phyloP scores from a whole-genome alignment of 2,888 invertebrate species.

The Ophraella communa region DNA sequence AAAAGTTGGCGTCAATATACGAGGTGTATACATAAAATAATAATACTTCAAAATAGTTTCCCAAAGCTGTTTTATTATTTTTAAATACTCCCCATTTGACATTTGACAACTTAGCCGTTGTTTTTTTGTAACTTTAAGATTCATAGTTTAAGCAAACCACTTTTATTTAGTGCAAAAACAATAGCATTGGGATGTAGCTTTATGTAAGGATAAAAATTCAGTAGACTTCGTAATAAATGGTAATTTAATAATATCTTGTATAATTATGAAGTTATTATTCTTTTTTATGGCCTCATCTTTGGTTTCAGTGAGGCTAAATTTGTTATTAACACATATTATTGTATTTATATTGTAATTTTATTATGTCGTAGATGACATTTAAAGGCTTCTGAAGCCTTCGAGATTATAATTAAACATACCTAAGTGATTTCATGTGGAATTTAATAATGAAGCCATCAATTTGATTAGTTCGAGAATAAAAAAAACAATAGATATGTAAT shows the following conservation, averaged over 20 bases:
- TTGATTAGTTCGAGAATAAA: not conserved
- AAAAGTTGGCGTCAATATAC: too few species aligned
- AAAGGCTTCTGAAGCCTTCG: conserved; percentile 10
- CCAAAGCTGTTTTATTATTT: too few species aligned
- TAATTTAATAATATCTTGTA: not conserved
- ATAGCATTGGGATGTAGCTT: not conserved
- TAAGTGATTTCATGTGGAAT: not conserved
- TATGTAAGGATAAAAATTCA: not conserved
- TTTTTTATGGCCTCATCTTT: not conserved
- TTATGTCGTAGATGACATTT: conserved; percentile 14
- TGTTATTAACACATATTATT: not conserved
- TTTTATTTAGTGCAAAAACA: too few species aligned
- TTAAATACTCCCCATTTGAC: too few species aligned
- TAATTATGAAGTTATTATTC: not conserved
- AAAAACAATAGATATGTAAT: not conserved
- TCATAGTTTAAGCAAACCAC: too few species aligned
- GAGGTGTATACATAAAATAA: too few species aligned
- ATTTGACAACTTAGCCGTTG: too few species aligned
- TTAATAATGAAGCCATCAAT: not conserved
- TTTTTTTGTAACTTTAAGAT: too few species aligned
- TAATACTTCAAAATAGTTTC: too few species aligned
- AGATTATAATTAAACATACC: conserved; percentile 4
- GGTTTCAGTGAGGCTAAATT: not conserved
- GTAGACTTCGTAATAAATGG: not conserved
- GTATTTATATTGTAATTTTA: conserved; percentile 1